Percentiles rank a stretch among this genome's conserved stretches.
phyloP scores from a whole-genome alignment of 2,888 invertebrate genomes.

The Blastobasis lacticolella region DNA sequence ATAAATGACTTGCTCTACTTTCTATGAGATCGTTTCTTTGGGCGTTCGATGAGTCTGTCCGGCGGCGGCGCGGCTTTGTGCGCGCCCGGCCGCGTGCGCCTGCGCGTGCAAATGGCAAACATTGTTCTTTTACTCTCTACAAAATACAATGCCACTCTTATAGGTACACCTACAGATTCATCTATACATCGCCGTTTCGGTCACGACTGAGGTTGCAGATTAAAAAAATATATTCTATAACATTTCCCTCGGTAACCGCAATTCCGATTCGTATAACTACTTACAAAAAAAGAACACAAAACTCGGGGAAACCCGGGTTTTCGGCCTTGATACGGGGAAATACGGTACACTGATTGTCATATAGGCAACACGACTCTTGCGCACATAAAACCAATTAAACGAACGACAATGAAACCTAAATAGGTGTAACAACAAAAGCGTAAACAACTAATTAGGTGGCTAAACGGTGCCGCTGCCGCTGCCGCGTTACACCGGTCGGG shows the following conservation, averaged over 20 bases:
- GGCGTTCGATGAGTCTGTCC: constrained; percentile 46
- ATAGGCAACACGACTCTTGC: no score
- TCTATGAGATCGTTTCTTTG: constrained; percentile 72
- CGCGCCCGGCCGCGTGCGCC: constrained; percentile 7
- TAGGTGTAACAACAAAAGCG: no score
- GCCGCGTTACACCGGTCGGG: constrained; percentile 2
- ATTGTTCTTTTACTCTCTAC: constrained; percentile 40
- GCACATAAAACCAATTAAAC: no score
- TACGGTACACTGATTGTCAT: no score
- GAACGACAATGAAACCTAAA: no score
- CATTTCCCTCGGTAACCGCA: no score
- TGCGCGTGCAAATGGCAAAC: constrained; percentile 24
- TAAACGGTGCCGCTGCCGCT: neutral
- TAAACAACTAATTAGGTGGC: no score
- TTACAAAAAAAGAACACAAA: no score
- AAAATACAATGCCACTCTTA: constrained; percentile 32
- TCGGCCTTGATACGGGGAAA: no score
- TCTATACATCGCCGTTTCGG: constrained; percentile 19
- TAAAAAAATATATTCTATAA: no score
- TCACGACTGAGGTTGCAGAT: constrained; percentile 27
- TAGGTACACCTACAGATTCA: constrained; percentile 25
- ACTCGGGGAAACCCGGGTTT: no score
- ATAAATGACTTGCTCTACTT: constrained; percentile 73
- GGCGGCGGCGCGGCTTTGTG: constrained; percentile 21
- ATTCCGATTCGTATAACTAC: no score